Base-by-base conservation (phyloP, 2,888 invertebrate genomes). In the Piscicola geometra region DNA sequence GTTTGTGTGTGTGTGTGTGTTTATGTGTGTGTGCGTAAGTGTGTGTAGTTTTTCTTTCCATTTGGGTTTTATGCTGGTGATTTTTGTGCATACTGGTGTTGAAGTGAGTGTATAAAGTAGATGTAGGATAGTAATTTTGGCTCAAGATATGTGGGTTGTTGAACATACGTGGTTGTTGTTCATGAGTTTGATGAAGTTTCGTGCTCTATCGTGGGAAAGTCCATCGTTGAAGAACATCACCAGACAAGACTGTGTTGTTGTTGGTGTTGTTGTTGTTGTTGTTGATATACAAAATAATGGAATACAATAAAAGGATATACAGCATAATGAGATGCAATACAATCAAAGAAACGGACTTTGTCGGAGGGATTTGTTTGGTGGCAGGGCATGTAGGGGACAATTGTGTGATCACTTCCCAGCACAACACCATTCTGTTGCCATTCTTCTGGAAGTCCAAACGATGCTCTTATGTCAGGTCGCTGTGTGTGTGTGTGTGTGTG, bases 191-290 rank as follows among this genome's bases (percentile, higher is more conserved):
- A 86, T 83, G 75, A 86, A 84, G n/a, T 81, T 80, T 70, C 81
- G 80, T 1, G 85, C 85, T 79, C 86, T 80, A 30, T 84, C 82
- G 72, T 83, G 81, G 15, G 85, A 82, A 68, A 83, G 82, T 15
- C 85, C 86, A 80, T 86, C 86, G 79, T 81, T 81, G 80, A 87
- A 86, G 79, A 87, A 85, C 21, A 86, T 83, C 5, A 87, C 81
- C 71, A 87, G 81, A 78, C 86, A 86, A 1, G 76, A 77, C 79
- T 79, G 76, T 0, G 50, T 47, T 47, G 9, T 47, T 47, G 9
- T 47, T 47, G 50, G 9, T 47, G 9, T 15, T 47, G 9, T 47
- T 47, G 21, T 47, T 9, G 12, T 47, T 47, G n/a, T n/a, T n/a
- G n/a, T n/a, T n/a, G n/a, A n/a, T n/a, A n/a, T n/a, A n/a, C n/a